Conservation (phyloP, 2,797 vertebrate genomes). For the Lates japonicus region DNA sequence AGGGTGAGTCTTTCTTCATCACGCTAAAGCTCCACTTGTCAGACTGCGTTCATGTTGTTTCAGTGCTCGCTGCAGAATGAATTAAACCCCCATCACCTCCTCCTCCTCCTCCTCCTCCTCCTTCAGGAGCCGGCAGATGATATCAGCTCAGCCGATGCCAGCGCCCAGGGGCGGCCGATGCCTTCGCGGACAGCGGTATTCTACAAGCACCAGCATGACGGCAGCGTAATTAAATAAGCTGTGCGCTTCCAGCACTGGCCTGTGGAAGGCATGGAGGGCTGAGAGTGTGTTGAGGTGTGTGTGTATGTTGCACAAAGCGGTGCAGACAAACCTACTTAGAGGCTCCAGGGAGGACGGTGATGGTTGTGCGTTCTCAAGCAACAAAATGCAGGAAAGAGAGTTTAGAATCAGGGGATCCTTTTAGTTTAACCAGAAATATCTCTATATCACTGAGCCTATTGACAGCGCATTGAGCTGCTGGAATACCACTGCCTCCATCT, state of each 20-base stretch:
- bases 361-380: conserved; percentile 31
- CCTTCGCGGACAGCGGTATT: conserved; percentile 55
- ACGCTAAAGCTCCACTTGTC: not conserved
- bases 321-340: conserved; percentile 62
- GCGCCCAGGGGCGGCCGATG: conserved; percentile 46
- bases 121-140: conserved; percentile 49
- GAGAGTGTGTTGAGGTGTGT: conserved; percentile 39
- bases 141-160: conserved; percentile 50
- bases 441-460: too few species aligned
- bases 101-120: not conserved
- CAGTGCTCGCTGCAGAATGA: conserved; percentile 27
- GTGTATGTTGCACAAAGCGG: conserved; percentile 57
- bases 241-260: conserved; percentile 65
- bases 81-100: conserved; percentile 2
- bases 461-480: too few species aligned
- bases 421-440: too few species aligned
- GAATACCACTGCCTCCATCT: too few species aligned
- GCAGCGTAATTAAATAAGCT: conserved; percentile 77
- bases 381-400: conserved; percentile 31
- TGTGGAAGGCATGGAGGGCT: conserved; percentile 57
- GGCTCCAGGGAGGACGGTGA: conserved; percentile 44
- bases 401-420: not conserved
- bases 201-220: conserved; percentile 65
- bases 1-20: conserved; percentile 18
- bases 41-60: conserved; percentile 7